A percentile compares a stretch with the other conserved stretches of the same genome.
Conservation (phyloP, 2,113 vertebrate genomes). For the Carassius carassius region DNA sequence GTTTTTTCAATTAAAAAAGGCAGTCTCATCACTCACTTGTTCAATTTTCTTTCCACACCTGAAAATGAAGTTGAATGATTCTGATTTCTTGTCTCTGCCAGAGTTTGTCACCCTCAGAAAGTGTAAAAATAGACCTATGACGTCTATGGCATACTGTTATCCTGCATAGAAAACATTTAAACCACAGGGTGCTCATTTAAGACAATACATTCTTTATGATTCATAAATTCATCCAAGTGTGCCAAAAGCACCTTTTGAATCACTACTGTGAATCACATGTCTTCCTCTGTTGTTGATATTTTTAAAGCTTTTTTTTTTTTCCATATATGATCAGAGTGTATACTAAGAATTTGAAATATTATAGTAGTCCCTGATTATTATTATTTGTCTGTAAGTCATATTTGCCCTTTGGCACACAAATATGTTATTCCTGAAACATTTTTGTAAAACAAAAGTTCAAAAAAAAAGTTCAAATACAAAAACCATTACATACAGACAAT, state of each 20-base stretch:
- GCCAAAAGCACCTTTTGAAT: not conserved
- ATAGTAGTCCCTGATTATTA: not conserved
- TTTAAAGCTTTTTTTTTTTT: not conserved
- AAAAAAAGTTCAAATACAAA: not conserved
- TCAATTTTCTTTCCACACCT: conserved; percentile 9
- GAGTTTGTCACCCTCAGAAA: not conserved
- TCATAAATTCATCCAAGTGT: not conserved
- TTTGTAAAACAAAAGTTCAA: not conserved
- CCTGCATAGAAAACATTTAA: not conserved
- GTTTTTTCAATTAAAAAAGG: not conserved
- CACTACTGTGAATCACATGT: not conserved
- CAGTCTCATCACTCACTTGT: not conserved
- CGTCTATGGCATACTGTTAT: not conserved
- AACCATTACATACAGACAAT: not conserved
- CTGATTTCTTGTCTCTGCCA: conserved; percentile 13
- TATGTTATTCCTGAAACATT: not conserved
- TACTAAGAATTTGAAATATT: not conserved
- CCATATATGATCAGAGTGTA: not conserved
- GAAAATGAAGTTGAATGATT: conserved; percentile 20
- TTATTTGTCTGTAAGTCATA: not conserved
- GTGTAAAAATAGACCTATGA: not conserved
- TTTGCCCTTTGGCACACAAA: not conserved
- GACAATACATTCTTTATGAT: not conserved
- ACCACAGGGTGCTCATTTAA: not conserved
- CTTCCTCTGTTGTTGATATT: not conserved